phyloP scores from a whole-genome alignment of 1,140 invertebrate genomes.

The Atopsyche davidsoni region DNA sequence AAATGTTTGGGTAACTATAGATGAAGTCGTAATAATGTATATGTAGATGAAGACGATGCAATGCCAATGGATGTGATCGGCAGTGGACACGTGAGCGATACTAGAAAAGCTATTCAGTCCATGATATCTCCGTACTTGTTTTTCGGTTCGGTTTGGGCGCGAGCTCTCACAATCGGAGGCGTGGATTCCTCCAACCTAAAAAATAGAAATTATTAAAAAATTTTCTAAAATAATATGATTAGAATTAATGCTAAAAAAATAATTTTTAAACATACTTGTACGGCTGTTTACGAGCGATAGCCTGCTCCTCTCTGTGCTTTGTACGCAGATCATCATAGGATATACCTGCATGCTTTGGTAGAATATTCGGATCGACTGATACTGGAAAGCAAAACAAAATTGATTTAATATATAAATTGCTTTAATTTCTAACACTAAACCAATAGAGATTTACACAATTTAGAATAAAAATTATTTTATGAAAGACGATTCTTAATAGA shows the following conservation, averaged over 20 bases:
- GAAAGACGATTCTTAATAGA: too few relatives aligned
- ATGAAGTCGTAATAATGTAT: too few relatives aligned
- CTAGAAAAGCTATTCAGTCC: too few relatives aligned
- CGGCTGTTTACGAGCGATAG: background rate
- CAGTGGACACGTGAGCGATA: too few relatives aligned
- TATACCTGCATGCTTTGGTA: background rate
- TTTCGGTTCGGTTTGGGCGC: background rate
- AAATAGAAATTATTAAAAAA: background rate
- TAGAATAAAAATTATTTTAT: too few relatives aligned
- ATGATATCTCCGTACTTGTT: slow-evolving; percentile 15
- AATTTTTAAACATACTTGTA: slow-evolving; percentile 8
- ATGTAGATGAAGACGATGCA: too few relatives aligned
- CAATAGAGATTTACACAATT: too few relatives aligned
- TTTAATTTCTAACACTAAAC: too few relatives aligned
- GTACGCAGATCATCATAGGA: slow-evolving; percentile 12
- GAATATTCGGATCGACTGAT: background rate
- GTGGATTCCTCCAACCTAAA: slow-evolving; percentile 5
- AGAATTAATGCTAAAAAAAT: background rate
- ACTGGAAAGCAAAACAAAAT: too few relatives aligned
- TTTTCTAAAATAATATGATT: background rate
- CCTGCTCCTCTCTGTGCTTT: slow-evolving; percentile 5
- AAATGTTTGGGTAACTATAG: too few relatives aligned
- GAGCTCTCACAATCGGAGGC: background rate
- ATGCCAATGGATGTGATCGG: too few relatives aligned
- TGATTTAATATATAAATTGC: too few relatives aligned